Conservation (phyloP, 2,113 vertebrate species). For the Bolborhynchus lineola region DNA sequence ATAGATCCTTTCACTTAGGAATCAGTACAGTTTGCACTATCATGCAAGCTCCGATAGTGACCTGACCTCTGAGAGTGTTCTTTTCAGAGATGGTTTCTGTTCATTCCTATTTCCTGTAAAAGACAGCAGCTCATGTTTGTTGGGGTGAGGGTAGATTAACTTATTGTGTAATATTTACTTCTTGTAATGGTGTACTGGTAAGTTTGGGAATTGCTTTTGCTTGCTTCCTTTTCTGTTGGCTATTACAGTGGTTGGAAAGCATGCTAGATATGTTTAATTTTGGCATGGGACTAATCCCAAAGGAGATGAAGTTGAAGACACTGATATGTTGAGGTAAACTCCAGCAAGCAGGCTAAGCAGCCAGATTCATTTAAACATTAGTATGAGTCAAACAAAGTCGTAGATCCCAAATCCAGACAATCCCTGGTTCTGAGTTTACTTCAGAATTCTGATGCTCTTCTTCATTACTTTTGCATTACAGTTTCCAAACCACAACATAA, state of each 20-base stretch:
- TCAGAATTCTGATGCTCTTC: background rate
- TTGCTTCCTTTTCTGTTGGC: background rate
- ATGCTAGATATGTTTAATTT: background rate
- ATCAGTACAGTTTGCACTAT: background rate
- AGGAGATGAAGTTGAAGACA: background rate
- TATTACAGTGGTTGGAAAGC: background rate
- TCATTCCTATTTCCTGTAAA: background rate
- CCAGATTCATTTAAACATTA: background rate
- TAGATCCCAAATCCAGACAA: background rate
- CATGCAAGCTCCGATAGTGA: background rate
- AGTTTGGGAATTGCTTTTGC: background rate
- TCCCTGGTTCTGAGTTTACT: background rate
- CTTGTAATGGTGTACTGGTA: background rate
- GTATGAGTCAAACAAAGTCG: background rate
- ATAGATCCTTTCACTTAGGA: background rate
- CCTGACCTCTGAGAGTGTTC: background rate
- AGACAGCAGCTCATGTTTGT: background rate
- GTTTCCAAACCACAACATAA: background rate
- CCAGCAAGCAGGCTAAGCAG: background rate
- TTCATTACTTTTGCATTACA: background rate
- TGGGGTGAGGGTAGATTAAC: background rate
- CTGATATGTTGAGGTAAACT: background rate
- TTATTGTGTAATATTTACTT: background rate
- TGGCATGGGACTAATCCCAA: background rate
- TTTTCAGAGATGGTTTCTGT: background rate